Percentiles rank a stretch among this genome's conserved stretches.
These are phyloP conservation scores for Phenganax marumi DNA, from an alignment of 92 coral and sea anemone genomes.

Conservation along the genomic window DNA sequence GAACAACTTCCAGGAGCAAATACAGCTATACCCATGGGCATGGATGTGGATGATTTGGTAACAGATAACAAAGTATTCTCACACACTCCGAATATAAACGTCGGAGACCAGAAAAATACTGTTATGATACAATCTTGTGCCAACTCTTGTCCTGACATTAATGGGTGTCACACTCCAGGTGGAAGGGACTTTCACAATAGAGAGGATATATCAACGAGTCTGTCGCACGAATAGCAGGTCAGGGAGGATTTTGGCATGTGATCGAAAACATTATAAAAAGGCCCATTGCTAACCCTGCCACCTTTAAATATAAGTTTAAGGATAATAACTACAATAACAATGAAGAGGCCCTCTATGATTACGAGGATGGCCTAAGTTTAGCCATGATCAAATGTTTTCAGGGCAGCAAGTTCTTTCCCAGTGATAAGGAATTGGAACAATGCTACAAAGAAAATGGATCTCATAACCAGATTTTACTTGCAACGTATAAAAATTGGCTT, in stretches of 20 bases:
- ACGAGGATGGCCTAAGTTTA: conserved; percentile 53
- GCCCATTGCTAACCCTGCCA: conserved; percentile 8
- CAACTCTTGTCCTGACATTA: conserved; percentile 55
- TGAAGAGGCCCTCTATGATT: conserved; percentile 36
- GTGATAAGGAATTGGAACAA: conserved; percentile 37
- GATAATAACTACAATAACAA: conserved; percentile 37
- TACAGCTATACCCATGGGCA: not conserved
- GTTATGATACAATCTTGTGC: conserved; percentile 48
- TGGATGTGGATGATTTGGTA: not conserved
- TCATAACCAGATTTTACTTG: conserved; percentile 41
- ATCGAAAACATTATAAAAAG: conserved; percentile 19
- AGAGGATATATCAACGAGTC: conserved; percentile 23
- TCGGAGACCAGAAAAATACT: conserved; percentile 57
- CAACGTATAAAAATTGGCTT: conserved; percentile 27
- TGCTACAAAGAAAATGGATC: not conserved
- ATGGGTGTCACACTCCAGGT: conserved; percentile 44
- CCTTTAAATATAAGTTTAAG: conserved; percentile 13
- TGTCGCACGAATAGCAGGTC: conserved; percentile 33
- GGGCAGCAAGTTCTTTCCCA: conserved; percentile 25
- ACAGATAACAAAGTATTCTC: not conserved
- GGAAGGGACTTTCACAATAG: conserved; percentile 33
- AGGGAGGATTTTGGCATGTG: conserved; percentile 26
- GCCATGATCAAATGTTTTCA: conserved; percentile 49
- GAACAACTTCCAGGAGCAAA: not conserved
- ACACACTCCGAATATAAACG: conserved; percentile 39